Evolutionary conservation across 2,888 invertebrate species (phyloP).

Genomic region (Hoplodrina blanda): DNA sequence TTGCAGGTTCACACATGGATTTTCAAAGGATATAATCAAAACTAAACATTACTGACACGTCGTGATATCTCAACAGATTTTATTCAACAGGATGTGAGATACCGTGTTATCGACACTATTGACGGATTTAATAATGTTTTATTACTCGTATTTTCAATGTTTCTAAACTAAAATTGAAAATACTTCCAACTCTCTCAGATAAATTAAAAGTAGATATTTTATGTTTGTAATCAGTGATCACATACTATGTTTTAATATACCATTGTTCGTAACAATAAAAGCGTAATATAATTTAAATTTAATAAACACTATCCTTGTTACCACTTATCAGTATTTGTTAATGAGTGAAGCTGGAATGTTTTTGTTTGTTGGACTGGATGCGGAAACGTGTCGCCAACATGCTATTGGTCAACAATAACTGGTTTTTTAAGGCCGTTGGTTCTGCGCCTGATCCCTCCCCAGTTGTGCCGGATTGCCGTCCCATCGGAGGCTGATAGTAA

Average conservation of each 20-base stretch:
- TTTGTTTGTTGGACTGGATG: background rate
- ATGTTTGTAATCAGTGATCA: background rate
- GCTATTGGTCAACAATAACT: background rate
- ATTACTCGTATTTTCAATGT: no score
- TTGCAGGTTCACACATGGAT: background rate
- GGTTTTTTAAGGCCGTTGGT: no score
- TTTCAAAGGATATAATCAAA: no score
- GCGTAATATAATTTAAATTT: conserved; percentile 7
- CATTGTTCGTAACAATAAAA: conserved; percentile 30
- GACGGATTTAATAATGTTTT: no score
- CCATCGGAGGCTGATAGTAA: no score
- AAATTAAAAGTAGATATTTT: background rate
- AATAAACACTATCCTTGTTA: conserved; percentile 4
- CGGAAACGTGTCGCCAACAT: background rate
- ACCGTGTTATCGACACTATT: no score
- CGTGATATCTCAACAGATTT: no score
- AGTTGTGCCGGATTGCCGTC: no score
- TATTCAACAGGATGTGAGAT: no score
- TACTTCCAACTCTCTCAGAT: background rate
- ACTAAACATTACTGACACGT: no score
- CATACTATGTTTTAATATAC: conserved; percentile 8
- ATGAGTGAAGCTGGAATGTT: conserved; percentile 22
- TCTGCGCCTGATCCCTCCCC: no score
- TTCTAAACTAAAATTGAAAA: no score
- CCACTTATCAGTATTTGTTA: conserved; percentile 26